Percentiles rank a stretch among this genome's conserved stretches.
phyloP scores from a whole-genome alignment of 2,797 vertebrate genomes.

The Clarias fuscus region DNA sequence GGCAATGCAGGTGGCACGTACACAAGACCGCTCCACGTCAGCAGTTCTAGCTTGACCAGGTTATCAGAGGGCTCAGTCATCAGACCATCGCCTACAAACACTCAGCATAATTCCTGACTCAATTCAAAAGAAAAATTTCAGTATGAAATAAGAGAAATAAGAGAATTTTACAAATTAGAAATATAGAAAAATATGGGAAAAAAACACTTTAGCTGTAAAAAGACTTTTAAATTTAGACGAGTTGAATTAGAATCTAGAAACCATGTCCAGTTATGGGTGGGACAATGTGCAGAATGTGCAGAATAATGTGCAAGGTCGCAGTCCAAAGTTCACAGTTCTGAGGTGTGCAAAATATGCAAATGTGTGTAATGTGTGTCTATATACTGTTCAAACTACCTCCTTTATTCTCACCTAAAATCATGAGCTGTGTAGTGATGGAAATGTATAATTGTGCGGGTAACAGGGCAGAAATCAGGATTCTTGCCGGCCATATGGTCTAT shows the following conservation, averaged over 20 bases:
- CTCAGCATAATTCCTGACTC: background rate
- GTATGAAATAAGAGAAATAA: too few relatives aligned
- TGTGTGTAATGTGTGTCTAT: background rate
- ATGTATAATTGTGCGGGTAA: background rate
- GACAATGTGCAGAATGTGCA: too few relatives aligned
- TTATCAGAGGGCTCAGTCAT: background rate
- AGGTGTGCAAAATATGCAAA: too few relatives aligned
- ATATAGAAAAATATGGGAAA: too few relatives aligned
- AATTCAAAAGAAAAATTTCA: too few relatives aligned
- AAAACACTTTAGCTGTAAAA: too few relatives aligned
- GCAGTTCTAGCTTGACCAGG: background rate
- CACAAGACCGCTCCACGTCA: background rate
- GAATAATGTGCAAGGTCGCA: too few relatives aligned
- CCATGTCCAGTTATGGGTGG: too few relatives aligned
- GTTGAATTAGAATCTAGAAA: too few relatives aligned
- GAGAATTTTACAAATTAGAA: too few relatives aligned
- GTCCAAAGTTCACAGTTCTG: too few relatives aligned
- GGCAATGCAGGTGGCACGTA: background rate
- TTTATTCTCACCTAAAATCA: background rate
- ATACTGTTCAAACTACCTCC: background rate
- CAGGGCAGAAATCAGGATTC: background rate
- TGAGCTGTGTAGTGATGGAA: background rate
- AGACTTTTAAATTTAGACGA: too few relatives aligned
- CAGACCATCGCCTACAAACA: background rate
- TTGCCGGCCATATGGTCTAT: background rate